Base-by-base conservation (phyloP, 2,888 invertebrate species). In the Bibio marci region DNA sequence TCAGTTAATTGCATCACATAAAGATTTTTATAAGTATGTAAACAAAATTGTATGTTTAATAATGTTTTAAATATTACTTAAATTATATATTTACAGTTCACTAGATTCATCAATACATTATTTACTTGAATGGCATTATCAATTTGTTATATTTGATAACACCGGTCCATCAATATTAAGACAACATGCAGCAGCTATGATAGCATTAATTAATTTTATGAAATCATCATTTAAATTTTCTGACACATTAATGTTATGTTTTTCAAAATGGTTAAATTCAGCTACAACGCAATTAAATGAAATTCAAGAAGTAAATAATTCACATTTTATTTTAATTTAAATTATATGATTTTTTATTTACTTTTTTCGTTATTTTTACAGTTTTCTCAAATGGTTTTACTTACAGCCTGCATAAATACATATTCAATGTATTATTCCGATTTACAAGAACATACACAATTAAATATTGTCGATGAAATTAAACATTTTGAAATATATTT, bases 41-140 rank as follows among this genome's bases (percentile, higher is more conserved):
- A 31, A 8, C n/a, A 8, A 8, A 12, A 13, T 8, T 31, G 17
- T 33, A 33, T 33, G 17, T 17, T 15, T 15, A 18, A 18, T 15
- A 8, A 11, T 14, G 13, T 7, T 8, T 18, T 17, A 18, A 15
- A 13, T 33, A 11, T 7, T 10, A 33, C 17, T 15, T 8, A 10
- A 31, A 31, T 31, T 11, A 26, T 10, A 26, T 26, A 10, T 10
- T 10, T 26, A 10, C 30, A 30, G 4, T 17, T 44, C 30, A 39
- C 52, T 61, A 41, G 30, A 57, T 40, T 51, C 57, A 43, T 58
- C 59, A 25, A 49, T 62, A 33, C 55, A 57, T 31, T 59, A 57
- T 43, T 50, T 58, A 49, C 48, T 62, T 32, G 56, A 61, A 45
- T 62, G 60, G 58, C 61, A 61, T 44, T 56, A 52, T 49, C 53